These are phyloP conservation scores for Phanerotoma sp. DNA, from an alignment of 2,888 invertebrate species.

Conservation along the genomic window DNA sequence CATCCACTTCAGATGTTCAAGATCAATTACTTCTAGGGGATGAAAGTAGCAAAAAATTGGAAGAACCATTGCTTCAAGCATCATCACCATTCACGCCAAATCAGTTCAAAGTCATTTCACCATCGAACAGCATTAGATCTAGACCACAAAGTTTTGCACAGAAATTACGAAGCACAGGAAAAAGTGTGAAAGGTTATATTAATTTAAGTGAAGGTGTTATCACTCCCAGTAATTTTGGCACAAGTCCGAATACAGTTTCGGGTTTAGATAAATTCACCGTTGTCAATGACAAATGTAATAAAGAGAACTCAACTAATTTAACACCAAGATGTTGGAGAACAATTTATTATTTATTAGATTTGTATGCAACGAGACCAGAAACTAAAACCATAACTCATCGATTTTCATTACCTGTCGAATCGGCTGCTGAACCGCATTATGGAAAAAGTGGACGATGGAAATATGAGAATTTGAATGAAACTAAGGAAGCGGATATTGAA, in stretches of 20 bases:
- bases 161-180: constrained; percentile 80
- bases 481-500: constrained; percentile 63
- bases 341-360: constrained; percentile 85
- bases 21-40: constrained; percentile 60
- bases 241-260: constrained; percentile 63
- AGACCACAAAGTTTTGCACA: constrained; percentile 88
- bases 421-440: constrained; percentile 70
- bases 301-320: constrained; percentile 49
- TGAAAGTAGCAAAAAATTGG: constrained; percentile 51
- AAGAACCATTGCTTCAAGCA: constrained; percentile 43
- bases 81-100: not conserved
- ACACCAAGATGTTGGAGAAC: constrained; percentile 93
- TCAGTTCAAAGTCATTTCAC: constrained; percentile 57
- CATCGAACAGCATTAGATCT: constrained; percentile 62
- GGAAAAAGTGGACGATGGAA: constrained; percentile 62
- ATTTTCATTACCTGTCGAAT: constrained; percentile 72
- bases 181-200: constrained; percentile 83
- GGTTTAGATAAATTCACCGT: constrained; percentile 61
- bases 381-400: constrained; percentile 87
- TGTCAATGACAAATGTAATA: constrained; percentile 58
- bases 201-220: constrained; percentile 76
- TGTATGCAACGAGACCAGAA: constrained; percentile 94
- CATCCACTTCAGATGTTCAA: constrained; percentile 67
- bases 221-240: constrained; percentile 66
- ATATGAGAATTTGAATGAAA: constrained; percentile 62